These are phyloP conservation scores for Antechinus stuartii DNA, from an alignment of 2,113 vertebrate genomes.

Conservation along the genomic window DNA sequence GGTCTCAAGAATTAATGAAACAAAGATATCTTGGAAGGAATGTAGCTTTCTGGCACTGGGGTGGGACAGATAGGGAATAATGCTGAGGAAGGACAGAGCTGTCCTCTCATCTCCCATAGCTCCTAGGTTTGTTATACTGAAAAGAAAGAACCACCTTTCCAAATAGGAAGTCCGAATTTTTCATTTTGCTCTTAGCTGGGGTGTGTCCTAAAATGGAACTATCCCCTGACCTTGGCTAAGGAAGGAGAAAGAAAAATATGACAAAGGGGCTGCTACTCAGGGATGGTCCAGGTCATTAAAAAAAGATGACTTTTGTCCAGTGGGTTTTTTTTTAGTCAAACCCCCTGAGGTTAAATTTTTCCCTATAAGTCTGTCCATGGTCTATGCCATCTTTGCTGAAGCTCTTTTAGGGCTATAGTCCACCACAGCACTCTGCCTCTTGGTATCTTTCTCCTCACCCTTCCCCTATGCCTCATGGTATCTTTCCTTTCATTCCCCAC, in stretches of 20 bases:
- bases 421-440: no score
- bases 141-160: neutral
- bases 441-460: no score
- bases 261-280: neutral
- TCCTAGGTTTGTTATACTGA: neutral
- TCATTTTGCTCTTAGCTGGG: neutral
- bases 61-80: fast-evolving
- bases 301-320: neutral
- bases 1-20: neutral
- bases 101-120: neutral
- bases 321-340: neutral
- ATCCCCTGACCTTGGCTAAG: neutral
- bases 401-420: no score
- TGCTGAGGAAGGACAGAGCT: neutral
- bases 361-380: neutral
- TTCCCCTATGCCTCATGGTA: no score
- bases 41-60: neutral
- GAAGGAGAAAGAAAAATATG: neutral
- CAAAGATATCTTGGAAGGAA: constrained; percentile 9
- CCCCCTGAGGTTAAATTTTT: neutral
- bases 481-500: no score
- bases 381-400: no score
- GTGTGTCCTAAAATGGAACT: neutral
- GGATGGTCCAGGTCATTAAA: neutral
- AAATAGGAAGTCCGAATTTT: neutral